Percentiles rank a stretch among this genome's conserved stretches.
Conservation (phyloP, 30 jellyfish, hydroid and myxozoan genomes). For the Aurelia sp. region DNA sequence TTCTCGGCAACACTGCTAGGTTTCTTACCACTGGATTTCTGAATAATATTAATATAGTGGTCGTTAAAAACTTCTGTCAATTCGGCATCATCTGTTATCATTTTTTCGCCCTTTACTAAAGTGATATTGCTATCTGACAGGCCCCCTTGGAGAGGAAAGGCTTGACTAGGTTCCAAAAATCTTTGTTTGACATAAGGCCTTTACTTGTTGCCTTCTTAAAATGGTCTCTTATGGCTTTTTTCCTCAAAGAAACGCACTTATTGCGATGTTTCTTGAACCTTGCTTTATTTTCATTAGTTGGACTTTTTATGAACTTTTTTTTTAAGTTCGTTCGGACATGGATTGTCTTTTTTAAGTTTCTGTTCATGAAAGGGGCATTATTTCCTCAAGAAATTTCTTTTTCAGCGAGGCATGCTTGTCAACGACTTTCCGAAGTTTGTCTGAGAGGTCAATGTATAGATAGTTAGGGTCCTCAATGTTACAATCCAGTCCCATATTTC, state of each 20-base stretch:
- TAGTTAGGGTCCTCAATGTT: not conserved
- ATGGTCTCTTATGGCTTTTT: conserved; percentile 3
- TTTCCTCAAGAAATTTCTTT: conserved; percentile 25
- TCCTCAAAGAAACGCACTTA: not conserved
- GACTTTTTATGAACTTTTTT: no score
- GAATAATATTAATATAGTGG: conserved; percentile 29
- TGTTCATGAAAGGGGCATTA: conserved; percentile 48
- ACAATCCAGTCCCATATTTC: not conserved
- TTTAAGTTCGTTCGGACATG: no score
- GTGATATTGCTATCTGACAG: conserved; percentile 35
- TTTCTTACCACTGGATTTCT: conserved; percentile 25
- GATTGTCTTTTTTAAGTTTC: no score
- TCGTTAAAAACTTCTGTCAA: conserved; percentile 33
- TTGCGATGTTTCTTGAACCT: no score
- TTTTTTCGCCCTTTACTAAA: conserved; percentile 5
- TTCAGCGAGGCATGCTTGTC: conserved; percentile 49
- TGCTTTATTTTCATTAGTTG: no score
- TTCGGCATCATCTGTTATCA: conserved; percentile 16
- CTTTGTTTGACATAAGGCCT: conserved; percentile 2
- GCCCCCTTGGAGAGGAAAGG: conserved; percentile 12
- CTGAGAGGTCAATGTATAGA: conserved; percentile 11
- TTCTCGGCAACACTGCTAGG: conserved; percentile 27
- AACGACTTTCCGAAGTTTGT: not conserved
- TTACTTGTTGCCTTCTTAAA: conserved; percentile 4
- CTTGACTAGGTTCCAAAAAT: conserved; percentile 14